Base-by-base conservation (phyloP, 1,140 invertebrate genomes). In the Meteorus sp. region DNA sequence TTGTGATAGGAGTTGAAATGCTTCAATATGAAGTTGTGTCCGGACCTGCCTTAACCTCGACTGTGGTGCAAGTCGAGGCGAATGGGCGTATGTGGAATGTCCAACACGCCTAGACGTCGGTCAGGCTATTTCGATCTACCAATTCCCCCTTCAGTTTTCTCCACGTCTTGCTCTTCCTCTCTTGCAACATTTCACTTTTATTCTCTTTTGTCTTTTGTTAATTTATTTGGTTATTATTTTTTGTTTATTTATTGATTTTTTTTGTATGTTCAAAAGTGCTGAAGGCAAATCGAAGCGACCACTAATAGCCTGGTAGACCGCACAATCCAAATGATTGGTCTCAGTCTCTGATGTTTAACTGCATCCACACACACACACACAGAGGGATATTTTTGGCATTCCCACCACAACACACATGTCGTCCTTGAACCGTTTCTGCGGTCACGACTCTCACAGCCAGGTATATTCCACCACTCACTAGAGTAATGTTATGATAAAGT, bases 31-130 rank as follows among this genome's bases (percentile, higher is more conserved):
- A 11, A 37, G 19, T 6, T n/a, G 33, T 52, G 13, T 48, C 25
- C 25, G 35, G 61, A 63, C 52, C 61, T 63, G 50, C 57, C 61
- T 59, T 57, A 63, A 58, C 33, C 15, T 19, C 54, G 43, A 44
- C 44, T 56, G 52, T 43, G 43, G 43, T 37, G 22, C 56, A 52
- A 52, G 50, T 33, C 31, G 50, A 17, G 50, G 52, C 51, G 53
- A 60, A 60, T 60, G 58, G 51, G 43, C 58, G 51, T 60, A 56
- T 50, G 59, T 56, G 56, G 61, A 63, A 63, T 63, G 61, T 56
- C 56, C 56, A 62, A 59, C 45, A 45, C 47, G 52, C 56, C 53
- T 63, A 59, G 56, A 56, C 61, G 56, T 56, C 39, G 25, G 56
- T 56, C 39, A 17, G 27, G 56, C 61, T 63, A 63, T 63, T 63